These are phyloP conservation scores for Cassiopea xamachana DNA, from an alignment of 30 jellyfish, hydroid and myxozoan species.

Conservation along the genomic window DNA sequence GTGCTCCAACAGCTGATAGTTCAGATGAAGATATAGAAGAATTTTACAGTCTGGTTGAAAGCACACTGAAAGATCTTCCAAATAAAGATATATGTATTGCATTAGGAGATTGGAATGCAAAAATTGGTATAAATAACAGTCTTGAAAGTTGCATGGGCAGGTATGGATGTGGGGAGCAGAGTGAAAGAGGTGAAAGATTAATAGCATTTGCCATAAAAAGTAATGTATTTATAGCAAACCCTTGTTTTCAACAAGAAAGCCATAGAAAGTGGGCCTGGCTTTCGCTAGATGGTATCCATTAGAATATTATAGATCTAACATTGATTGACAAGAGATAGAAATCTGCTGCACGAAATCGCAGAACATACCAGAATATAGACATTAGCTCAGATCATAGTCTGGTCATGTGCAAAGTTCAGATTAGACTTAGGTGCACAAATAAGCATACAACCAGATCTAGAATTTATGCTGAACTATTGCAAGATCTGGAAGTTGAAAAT, in stretches of 20 bases:
- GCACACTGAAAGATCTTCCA: conserved; percentile 6
- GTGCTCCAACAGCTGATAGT: conserved; percentile 39
- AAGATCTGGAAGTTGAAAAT: neutral
- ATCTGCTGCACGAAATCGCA: neutral
- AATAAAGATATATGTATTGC: conserved; percentile 14
- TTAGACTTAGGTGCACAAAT: neutral
- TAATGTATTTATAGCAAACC: neutral
- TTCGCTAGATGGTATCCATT: neutral
- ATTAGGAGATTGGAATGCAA: conserved; percentile 57
- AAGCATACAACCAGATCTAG: neutral
- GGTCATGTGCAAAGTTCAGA: neutral
- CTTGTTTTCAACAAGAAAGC: conserved; percentile 17
- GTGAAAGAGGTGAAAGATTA: conserved; percentile 8
- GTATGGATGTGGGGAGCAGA: conserved; percentile 35
- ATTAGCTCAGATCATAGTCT: neutral
- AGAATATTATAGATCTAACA: neutral
- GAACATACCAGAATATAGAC: neutral
- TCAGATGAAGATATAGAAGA: conserved; percentile 40
- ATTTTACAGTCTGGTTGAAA: conserved; percentile 20
- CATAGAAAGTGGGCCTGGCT: neutral
- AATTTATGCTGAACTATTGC: neutral
- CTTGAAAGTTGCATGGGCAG: conserved; percentile 14
- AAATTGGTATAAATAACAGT: conserved; percentile 21
- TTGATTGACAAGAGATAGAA: neutral
- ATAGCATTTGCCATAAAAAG: conserved; percentile 7